Evolutionary conservation across 2,888 invertebrate genomes (phyloP), one percentile per base, ranked within the genome.

Genomic region (Athrips mouffetella): DNA sequence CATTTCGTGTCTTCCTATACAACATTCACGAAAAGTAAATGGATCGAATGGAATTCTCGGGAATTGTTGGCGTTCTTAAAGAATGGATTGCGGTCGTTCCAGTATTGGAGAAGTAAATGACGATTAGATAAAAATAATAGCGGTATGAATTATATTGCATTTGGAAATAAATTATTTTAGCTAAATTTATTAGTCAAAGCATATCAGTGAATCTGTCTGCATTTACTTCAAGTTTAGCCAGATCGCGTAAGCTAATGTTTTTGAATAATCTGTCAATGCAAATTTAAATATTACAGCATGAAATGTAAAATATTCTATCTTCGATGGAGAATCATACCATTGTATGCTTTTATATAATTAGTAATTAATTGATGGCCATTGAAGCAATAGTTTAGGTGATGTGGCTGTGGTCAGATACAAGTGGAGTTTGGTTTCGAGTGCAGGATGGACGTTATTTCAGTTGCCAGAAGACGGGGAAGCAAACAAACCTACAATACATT

Each of bases 381-480:
- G 18, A 3, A 27, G 27, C 29, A 13, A 29, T 29, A 8, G 27
- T 47, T 27, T 8, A 27, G 20, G 29, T n/a, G 20, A 20, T 30
- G 7, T 2, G 18, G 30, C 7, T 3, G 11, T 27, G 44, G 18
- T 20, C 18, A 30, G 13, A 16, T 18, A 10, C 25, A 33, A 44
- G 29, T 80, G 76, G 74, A 70, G 82, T 77, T 79, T 64, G 80
- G 81, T 80, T 73, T 67, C 49, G 79, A 76, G 77, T 85, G 87
- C 68, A 62, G 73, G 74, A 62, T 83, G 71, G 77, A 85, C 87
- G 86, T 77, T 78, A 81, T 73, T 75, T 66, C 75, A 76, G 79
- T 76, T 81, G 75, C 72, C 69, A 77, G 76, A 63, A 69, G 84
- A 85, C 85, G 85, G 80, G 87, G 86, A 86, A 86, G 85, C 85